Conservation (phyloP, 2,888 invertebrate genomes). For the Ypsolopha scabrella region DNA sequence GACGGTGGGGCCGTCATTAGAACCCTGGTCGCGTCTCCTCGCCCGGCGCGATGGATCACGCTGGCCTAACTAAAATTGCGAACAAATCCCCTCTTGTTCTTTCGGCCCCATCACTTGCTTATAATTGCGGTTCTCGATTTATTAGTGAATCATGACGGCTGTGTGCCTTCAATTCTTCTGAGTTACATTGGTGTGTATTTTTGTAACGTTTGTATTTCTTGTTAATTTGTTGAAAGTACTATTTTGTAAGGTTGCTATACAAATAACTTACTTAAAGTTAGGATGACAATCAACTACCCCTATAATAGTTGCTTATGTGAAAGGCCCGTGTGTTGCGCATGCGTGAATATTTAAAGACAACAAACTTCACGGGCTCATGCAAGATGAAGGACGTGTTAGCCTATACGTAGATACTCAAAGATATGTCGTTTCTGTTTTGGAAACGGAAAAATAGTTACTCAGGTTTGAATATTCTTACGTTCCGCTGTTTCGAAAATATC, state of each 20-base stretch:
- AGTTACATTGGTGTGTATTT: background rate
- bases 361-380: too few species aligned
- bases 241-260: background rate
- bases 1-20: slow-evolving; percentile 24
- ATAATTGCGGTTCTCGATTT: slow-evolving; percentile 62
- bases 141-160: slow-evolving; percentile 50
- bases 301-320: too few species aligned
- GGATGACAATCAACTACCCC: too few species aligned
- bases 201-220: background rate
- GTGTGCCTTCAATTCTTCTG: background rate
- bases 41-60: slow-evolving; percentile 51
- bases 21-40: slow-evolving; percentile 49
- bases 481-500: too few species aligned
- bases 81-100: slow-evolving; percentile 47
- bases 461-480: too few species aligned
- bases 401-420: too few species aligned
- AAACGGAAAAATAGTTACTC: too few species aligned
- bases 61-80: slow-evolving; percentile 63
- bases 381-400: too few species aligned
- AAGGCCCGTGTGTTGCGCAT: too few species aligned
- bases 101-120: slow-evolving; percentile 26
- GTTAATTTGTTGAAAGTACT: background rate
- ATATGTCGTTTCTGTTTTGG: too few species aligned
- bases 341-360: too few species aligned
- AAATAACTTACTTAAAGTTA: too few species aligned